phyloP scores from a whole-genome alignment of 2,797 vertebrate genomes.

The Sebastes oblongus region DNA sequence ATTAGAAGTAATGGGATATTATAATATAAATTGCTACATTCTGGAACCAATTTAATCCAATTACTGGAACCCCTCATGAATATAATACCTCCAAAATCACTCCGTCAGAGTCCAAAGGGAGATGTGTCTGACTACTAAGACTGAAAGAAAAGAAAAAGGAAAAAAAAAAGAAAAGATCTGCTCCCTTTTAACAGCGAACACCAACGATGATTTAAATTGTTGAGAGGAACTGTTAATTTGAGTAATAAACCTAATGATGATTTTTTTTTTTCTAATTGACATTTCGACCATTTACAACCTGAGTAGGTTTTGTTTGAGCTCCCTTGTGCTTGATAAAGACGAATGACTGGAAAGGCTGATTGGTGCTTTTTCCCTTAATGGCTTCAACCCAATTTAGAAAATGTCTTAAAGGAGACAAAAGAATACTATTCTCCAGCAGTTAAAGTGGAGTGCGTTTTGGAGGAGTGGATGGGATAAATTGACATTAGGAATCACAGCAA shows the following conservation, averaged over 20 bases:
- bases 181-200: constrained; percentile 75
- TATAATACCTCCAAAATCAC: constrained; percentile 90
- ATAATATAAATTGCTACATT: constrained; percentile 92
- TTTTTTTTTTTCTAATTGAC: constrained; percentile 82
- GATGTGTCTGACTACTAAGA: constrained; percentile 83
- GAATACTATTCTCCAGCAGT: constrained; percentile 43
- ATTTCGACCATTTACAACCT: constrained; percentile 85
- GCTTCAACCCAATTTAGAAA: constrained; percentile 62
- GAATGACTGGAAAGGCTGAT: constrained; percentile 66
- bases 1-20: constrained; percentile 91
- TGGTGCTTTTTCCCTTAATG: constrained; percentile 71
- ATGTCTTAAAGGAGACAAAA: constrained; percentile 73
- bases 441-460: constrained; percentile 58
- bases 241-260: constrained; percentile 84
- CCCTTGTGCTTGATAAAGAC: constrained; percentile 75
- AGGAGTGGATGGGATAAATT: constrained; percentile 43
- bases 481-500: constrained; percentile 50
- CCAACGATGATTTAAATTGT: constrained; percentile 77
- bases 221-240: constrained; percentile 79
- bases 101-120: constrained; percentile 86
- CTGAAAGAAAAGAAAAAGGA: constrained; percentile 59
- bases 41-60: constrained; percentile 92
- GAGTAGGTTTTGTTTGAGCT: constrained; percentile 79
- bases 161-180: constrained; percentile 71
- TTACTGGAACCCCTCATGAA: constrained; percentile 89